Percentiles rank a stretch among this genome's conserved stretches.
These are phyloP conservation scores for Megamerina dolium DNA, from an alignment of 2,888 invertebrate species.

Conservation along the genomic window DNA sequence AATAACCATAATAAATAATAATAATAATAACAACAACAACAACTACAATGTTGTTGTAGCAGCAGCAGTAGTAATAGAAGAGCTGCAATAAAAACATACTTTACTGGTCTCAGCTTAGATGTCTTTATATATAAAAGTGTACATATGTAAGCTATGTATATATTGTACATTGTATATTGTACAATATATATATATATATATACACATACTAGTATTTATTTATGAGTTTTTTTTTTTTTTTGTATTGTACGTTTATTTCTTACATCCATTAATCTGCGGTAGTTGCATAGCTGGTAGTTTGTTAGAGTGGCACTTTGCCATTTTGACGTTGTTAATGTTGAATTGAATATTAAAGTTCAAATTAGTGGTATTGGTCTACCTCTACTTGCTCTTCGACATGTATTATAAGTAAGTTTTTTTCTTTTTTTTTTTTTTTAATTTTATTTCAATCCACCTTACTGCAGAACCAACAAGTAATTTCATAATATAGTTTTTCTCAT, in stretches of 20 bases:
- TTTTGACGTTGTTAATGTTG: constrained; percentile 18
- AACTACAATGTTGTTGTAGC: background rate
- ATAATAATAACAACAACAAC: too few relatives aligned
- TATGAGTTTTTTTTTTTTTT: background rate
- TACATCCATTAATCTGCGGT: too few relatives aligned
- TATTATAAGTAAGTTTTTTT: constrained; percentile 1
- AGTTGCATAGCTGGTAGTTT: too few relatives aligned
- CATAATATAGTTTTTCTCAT: too few relatives aligned
- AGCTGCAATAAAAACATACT: constrained; percentile 2
- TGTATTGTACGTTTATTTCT: too few relatives aligned
- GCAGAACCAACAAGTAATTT: too few relatives aligned
- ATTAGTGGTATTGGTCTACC: constrained; percentile 21
- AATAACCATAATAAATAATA: too few relatives aligned
- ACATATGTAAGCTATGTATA: background rate
- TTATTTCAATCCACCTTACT: too few relatives aligned
- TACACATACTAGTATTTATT: background rate
- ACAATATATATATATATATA: background rate
- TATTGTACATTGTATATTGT: background rate
- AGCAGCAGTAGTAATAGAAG: constrained; percentile 1
- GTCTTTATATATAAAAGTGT: background rate
- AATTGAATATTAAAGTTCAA: constrained; percentile 34
- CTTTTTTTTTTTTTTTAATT: background rate
- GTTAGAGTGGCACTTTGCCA: constrained; percentile 29
- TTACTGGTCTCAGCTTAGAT: constrained; percentile 5
- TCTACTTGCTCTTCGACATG: background rate